Conservation (phyloP, 2,888 invertebrate genomes). For the Mantis religiosa region DNA sequence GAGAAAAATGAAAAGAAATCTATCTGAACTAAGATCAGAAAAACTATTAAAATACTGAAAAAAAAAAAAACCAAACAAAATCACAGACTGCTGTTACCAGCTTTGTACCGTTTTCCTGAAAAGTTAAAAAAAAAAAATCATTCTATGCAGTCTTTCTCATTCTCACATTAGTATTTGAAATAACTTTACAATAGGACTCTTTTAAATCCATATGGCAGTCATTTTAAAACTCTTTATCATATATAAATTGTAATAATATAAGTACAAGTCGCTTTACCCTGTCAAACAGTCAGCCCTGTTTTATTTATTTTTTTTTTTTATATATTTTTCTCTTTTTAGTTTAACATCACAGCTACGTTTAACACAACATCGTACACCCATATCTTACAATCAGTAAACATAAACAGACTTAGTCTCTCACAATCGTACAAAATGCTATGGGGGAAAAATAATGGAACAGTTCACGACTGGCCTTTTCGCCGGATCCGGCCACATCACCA, state of each 20-base stretch:
- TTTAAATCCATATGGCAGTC: conserved; percentile 21
- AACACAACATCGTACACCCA: neutral
- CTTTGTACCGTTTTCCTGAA: conserved; percentile 28
- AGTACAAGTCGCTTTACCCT: conserved; percentile 28
- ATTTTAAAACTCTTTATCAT: neutral
- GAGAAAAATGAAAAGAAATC: neutral
- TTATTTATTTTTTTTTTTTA: neutral
- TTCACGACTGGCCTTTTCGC: neutral
- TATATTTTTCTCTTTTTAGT: neutral
- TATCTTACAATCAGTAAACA: neutral
- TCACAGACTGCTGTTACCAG: conserved; percentile 30
- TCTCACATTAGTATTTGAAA: neutral
- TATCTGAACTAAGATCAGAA: conserved; percentile 1
- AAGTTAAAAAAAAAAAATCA: neutral
- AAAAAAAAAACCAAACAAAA: conserved; percentile 24
- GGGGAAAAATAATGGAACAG: neutral
- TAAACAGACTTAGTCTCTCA: neutral
- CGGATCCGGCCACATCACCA: neutral
- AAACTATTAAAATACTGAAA: conserved; percentile 25
- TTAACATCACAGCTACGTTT: conserved; percentile 20
- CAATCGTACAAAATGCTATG: conserved; percentile 2
- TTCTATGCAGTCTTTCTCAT: conserved; percentile 18
- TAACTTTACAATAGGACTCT: conserved; percentile 12
- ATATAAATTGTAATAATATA: conserved; percentile 3
- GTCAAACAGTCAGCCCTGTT: conserved; percentile 28